Evolutionary conservation across 1,140 invertebrate species (phyloP).

Genomic region (Andricus grossulariae): DNA sequence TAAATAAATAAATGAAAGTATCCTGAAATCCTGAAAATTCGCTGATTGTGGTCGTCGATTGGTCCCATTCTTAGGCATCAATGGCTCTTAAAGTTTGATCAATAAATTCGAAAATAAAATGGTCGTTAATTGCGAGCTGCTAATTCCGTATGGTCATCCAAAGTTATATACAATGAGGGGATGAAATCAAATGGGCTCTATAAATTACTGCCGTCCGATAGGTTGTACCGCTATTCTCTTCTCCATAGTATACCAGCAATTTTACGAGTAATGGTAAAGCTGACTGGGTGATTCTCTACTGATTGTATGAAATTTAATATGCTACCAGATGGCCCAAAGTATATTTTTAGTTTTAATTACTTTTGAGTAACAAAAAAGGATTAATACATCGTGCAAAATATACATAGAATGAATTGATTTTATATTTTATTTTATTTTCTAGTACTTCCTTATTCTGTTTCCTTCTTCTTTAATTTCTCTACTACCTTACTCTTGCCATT

Average conservation of each 20-base stretch:
- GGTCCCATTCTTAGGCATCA: too few relatives aligned
- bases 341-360: neutral
- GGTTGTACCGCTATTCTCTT: neutral
- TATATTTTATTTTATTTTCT: too few relatives aligned
- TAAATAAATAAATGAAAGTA: too few relatives aligned
- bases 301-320: slow-evolving; percentile 25
- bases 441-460: too few relatives aligned
- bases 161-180: neutral
- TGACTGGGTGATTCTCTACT: slow-evolving; percentile 19
- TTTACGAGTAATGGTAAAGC: slow-evolving; percentile 9
- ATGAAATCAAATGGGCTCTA: slow-evolving; percentile 16
- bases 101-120: slow-evolving; percentile 5
- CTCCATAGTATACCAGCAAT: slow-evolving; percentile 14
- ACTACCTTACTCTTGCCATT: too few relatives aligned
- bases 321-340: neutral
- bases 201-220: slow-evolving; percentile 21
- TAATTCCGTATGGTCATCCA: slow-evolving; percentile 16
- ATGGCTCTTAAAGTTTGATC: neutral
- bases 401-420: too few relatives aligned
- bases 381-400: too few relatives aligned
- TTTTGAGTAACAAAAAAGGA: too few relatives aligned
- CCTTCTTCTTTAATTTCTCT: too few relatives aligned
- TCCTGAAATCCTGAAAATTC: too few relatives aligned
- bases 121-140: neutral
- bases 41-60: too few relatives aligned